A percentile compares a stretch with the other conserved stretches of the same genome.
Evolutionary conservation across 2,888 invertebrate species (phyloP).

Genomic region (Eilema sororculum): DNA sequence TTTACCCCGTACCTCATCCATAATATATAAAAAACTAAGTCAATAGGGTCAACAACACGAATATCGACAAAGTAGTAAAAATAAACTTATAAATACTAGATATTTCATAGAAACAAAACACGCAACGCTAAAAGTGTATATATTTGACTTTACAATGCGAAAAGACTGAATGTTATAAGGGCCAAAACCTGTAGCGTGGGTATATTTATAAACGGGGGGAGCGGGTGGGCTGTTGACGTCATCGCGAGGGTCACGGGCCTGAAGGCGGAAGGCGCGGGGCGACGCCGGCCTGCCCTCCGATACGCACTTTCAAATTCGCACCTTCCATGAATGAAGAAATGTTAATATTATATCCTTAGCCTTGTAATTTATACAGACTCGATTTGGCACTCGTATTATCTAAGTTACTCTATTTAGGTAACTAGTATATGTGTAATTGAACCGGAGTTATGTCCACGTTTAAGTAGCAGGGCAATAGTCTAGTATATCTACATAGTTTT

Average conservation of each 20-base stretch:
- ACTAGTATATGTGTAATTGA: too few species aligned
- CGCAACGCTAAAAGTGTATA: conserved; percentile 21
- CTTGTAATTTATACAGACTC: conserved; percentile 45
- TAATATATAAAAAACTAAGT: not conserved
- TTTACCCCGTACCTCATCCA: not conserved
- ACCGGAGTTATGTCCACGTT: too few species aligned
- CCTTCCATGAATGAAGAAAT: conserved; percentile 83
- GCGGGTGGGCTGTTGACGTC: conserved; percentile 82
- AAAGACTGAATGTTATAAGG: conserved; percentile 63
- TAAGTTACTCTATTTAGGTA: too few species aligned
- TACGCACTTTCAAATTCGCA: conserved; percentile 86
- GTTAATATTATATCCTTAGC: conserved; percentile 77
- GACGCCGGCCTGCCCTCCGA: conserved; percentile 72
- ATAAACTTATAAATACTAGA: conserved; percentile 9
- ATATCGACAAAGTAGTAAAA: conserved; percentile 13
- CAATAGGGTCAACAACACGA: conserved; percentile 18
- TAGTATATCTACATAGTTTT: too few species aligned
- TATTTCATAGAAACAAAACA: conserved; percentile 11
- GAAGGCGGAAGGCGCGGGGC: conserved; percentile 53
- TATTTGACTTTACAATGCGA: conserved; percentile 46
- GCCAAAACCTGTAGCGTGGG: conserved; percentile 83
- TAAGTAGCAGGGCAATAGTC: too few species aligned
- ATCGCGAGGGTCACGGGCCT: conserved; percentile 65
- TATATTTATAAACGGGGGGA: conserved; percentile 85
- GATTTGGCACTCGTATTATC: too few species aligned